Evolutionary conservation across 1,140 invertebrate genomes (phyloP).

Genomic region (Drosophila seguyi): DNA sequence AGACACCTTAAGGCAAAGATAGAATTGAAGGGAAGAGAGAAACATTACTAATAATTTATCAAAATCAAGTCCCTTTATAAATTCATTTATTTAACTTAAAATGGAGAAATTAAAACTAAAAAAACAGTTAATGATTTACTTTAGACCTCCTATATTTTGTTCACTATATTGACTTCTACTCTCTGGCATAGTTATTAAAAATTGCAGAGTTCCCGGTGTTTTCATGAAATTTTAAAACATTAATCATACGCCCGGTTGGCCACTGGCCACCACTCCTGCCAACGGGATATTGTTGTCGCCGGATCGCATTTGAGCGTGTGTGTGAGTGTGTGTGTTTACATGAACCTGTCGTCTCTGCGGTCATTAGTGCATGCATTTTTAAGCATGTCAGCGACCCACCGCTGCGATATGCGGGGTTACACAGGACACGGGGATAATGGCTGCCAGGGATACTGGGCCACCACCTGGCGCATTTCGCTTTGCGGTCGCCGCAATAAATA

Average conservation of each 20-base stretch:
- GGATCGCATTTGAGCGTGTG: slow-evolving; percentile 6
- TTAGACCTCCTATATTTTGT: not conserved
- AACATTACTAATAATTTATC: not conserved
- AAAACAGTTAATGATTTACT: slow-evolving; percentile 10
- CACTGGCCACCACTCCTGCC: not conserved
- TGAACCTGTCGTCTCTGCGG: slow-evolving; percentile 39
- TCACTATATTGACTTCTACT: slow-evolving; percentile 22
- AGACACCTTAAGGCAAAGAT: not conserved
- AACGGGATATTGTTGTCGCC: slow-evolving; percentile 5
- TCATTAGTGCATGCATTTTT: slow-evolving; percentile 52
- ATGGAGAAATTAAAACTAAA: not conserved
- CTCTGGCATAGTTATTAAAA: not conserved
- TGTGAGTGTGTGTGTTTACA: slow-evolving; percentile 35
- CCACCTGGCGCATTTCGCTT: slow-evolving; percentile 2
- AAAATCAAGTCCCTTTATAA: not conserved
- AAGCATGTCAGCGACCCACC: slow-evolving; percentile 37
- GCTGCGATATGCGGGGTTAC: slow-evolving; percentile 2
- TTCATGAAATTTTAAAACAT: slow-evolving; percentile 42
- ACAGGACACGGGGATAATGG: slow-evolving; percentile 4
- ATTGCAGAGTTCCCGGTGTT: not conserved
- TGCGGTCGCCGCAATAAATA: slow-evolving; percentile 20
- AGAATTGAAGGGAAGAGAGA: not conserved
- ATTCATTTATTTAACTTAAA: not conserved
- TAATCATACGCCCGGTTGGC: slow-evolving; percentile 37
- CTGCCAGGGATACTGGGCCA: not conserved